These are phyloP conservation scores for Brotula barbata DNA, from an alignment of 2,797 vertebrate genomes.

Conservation along the genomic window DNA sequence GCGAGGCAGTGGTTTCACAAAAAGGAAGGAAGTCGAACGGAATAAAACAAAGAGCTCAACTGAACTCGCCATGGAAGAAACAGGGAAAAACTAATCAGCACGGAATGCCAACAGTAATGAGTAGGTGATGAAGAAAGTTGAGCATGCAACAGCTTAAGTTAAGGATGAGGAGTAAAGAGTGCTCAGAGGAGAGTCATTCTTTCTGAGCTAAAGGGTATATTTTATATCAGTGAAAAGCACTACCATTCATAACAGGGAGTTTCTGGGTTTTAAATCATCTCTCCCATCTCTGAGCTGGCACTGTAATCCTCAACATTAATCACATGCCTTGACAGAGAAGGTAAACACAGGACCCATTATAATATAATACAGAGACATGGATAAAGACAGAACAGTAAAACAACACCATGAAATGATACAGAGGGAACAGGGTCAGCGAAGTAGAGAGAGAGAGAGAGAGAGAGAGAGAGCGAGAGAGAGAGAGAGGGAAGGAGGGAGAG, in stretches of 20 bases:
- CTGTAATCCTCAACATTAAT: slow-evolving; percentile 53
- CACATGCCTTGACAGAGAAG: slow-evolving; percentile 23
- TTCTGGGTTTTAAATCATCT: slow-evolving; percentile 25
- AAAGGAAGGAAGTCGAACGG: too few species aligned
- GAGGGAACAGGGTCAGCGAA: slow-evolving; percentile 5
- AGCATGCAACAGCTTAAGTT: too few species aligned
- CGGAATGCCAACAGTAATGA: too few species aligned
- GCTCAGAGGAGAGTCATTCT: too few species aligned
- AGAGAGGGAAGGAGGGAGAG: slow-evolving; percentile 16
- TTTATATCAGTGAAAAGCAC: too few species aligned
- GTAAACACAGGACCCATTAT: slow-evolving; percentile 4
- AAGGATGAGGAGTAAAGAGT: too few species aligned
- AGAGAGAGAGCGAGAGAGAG: slow-evolving; percentile 6
- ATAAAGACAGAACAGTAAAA: slow-evolving; percentile 22
- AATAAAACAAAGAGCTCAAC: too few species aligned
- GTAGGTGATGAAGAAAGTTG: too few species aligned
- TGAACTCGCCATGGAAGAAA: too few species aligned
- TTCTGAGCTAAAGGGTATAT: too few species aligned
- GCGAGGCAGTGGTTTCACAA: too few species aligned
- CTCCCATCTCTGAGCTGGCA: slow-evolving; percentile 16
- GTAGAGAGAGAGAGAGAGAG: slow-evolving; percentile 4
- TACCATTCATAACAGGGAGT: slow-evolving; percentile 12
- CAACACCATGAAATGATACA: background rate
- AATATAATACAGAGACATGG: slow-evolving; percentile 15
- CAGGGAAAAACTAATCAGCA: too few species aligned